phyloP scores from a whole-genome alignment of 2,888 invertebrate species.

The Lasius fuliginosus region DNA sequence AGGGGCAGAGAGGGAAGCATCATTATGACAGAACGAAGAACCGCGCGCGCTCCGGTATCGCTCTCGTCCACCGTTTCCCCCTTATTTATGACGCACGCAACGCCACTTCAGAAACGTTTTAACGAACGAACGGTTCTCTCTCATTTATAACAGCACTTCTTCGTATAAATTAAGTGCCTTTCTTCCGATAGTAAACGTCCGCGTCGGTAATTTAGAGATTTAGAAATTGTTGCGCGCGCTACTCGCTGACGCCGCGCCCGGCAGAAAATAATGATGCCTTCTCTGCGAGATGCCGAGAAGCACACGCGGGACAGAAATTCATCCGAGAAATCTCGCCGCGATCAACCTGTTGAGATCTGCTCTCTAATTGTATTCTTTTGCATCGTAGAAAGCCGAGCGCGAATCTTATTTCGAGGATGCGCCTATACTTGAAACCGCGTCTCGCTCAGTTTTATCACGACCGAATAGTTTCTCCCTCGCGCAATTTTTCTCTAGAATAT shows the following conservation, averaged over 20 bases:
- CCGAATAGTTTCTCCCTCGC: not conserved
- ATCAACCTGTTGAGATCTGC: not conserved
- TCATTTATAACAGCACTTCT: constrained; percentile 70
- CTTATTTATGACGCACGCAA: constrained; percentile 76
- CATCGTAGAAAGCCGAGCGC: constrained; percentile 1
- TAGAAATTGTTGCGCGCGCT: constrained; percentile 70
- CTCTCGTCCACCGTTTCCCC: constrained; percentile 58
- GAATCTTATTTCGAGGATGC: constrained; percentile 4
- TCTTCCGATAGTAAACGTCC: constrained; percentile 77
- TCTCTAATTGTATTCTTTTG: not conserved
- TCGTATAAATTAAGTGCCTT: constrained; percentile 77
- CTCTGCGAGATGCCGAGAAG: too few relatives aligned
- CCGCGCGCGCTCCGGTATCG: constrained; percentile 54
- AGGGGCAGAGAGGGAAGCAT: constrained; percentile 30
- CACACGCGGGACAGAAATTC: constrained; percentile 2
- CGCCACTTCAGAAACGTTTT: constrained; percentile 70
- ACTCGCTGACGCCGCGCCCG: constrained; percentile 25
- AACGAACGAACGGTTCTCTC: constrained; percentile 72
- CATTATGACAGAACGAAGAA: constrained; percentile 50
- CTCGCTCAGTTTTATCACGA: constrained; percentile 6
- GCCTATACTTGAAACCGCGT: not conserved
- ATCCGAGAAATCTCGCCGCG: constrained; percentile 15
- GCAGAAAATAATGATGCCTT: constrained; percentile 22
- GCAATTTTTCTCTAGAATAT: constrained; percentile 8
- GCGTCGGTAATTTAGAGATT: constrained; percentile 74